Evolutionary conservation across 1,140 invertebrate genomes (phyloP).

Genomic region (Colletes gigas): DNA sequence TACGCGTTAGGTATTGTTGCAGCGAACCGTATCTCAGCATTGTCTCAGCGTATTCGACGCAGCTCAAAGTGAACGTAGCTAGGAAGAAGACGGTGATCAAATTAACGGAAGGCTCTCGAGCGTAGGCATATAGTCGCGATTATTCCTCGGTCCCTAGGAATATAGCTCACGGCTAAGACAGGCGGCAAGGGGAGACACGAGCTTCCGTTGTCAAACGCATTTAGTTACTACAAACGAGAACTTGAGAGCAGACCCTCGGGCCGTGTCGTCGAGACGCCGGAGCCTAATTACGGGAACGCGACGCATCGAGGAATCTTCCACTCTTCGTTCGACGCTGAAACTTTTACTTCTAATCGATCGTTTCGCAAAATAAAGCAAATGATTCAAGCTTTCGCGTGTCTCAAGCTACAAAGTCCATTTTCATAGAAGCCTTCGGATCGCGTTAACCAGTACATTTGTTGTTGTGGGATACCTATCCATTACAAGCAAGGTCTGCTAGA

Average conservation of each 20-base stretch:
- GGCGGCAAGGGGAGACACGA: slow-evolving; percentile 71
- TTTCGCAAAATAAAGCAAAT: too few relatives aligned
- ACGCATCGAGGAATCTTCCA: slow-evolving; percentile 31
- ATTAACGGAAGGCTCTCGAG: slow-evolving; percentile 36
- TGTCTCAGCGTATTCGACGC: background rate
- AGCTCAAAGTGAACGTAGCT: background rate
- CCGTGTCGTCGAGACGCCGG: slow-evolving; percentile 73
- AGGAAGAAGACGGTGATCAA: slow-evolving; percentile 19
- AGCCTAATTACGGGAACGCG: slow-evolving; percentile 76
- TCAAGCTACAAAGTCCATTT: too few relatives aligned
- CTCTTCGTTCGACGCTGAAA: too few relatives aligned
- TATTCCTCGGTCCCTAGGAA: slow-evolving; percentile 48
- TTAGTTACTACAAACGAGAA: slow-evolving; percentile 80
- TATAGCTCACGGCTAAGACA: slow-evolving; percentile 67
- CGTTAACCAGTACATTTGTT: too few relatives aligned
- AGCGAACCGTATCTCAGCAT: background rate
- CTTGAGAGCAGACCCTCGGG: slow-evolving; percentile 71
- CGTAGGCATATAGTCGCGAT: slow-evolving; percentile 37
- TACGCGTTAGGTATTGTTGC: background rate
- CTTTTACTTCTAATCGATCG: slow-evolving; percentile 26
- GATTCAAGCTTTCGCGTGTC: too few relatives aligned
- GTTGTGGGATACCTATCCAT: too few relatives aligned
- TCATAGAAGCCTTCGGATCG: too few relatives aligned
- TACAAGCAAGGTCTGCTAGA: too few relatives aligned
- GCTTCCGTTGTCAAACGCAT: slow-evolving; percentile 81